phyloP scores from a whole-genome alignment of 2,888 invertebrate genomes.

The Catocala fraxini region DNA sequence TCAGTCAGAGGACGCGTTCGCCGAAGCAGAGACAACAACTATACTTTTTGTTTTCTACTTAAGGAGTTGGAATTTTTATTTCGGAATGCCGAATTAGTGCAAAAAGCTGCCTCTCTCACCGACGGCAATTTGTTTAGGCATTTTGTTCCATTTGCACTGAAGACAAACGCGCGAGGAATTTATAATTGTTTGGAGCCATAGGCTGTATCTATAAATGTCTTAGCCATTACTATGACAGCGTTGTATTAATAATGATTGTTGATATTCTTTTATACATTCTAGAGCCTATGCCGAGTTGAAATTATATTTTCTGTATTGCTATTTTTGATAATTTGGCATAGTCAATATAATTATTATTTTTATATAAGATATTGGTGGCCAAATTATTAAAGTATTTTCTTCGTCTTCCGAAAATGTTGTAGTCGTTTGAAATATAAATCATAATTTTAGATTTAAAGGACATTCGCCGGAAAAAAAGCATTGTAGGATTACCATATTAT shows the following conservation, averaged over 20 bases:
- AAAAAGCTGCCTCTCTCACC: slow-evolving; percentile 82
- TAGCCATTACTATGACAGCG: slow-evolving; percentile 39
- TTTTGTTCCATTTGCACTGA: slow-evolving; percentile 82
- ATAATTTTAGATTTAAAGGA: too few relatives aligned
- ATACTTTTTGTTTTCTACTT: slow-evolving; percentile 72
- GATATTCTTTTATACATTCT: neutral
- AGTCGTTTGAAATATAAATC: too few relatives aligned
- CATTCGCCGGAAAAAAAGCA: too few relatives aligned
- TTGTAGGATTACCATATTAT: too few relatives aligned
- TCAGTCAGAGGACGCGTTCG: slow-evolving; percentile 63
- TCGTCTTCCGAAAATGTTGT: too few relatives aligned
- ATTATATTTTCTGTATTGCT: too few relatives aligned
- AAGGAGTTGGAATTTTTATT: slow-evolving; percentile 86
- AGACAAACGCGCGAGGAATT: slow-evolving; percentile 72
- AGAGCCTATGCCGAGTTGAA: too few relatives aligned
- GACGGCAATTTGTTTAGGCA: slow-evolving; percentile 84
- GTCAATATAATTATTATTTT: too few relatives aligned
- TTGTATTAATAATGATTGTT: slow-evolving; percentile 11
- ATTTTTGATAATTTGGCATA: too few relatives aligned
- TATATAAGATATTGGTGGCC: too few relatives aligned
- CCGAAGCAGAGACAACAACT: slow-evolving; percentile 68
- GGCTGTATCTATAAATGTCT: slow-evolving; percentile 60
- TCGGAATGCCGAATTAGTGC: slow-evolving; percentile 88
- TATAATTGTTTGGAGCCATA: slow-evolving; percentile 68
- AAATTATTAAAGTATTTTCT: too few relatives aligned